A percentile compares a stretch with the other conserved stretches of the same genome.
Conservation (phyloP, 2,797 vertebrate species). For the Melanotaenia boesemani region DNA sequence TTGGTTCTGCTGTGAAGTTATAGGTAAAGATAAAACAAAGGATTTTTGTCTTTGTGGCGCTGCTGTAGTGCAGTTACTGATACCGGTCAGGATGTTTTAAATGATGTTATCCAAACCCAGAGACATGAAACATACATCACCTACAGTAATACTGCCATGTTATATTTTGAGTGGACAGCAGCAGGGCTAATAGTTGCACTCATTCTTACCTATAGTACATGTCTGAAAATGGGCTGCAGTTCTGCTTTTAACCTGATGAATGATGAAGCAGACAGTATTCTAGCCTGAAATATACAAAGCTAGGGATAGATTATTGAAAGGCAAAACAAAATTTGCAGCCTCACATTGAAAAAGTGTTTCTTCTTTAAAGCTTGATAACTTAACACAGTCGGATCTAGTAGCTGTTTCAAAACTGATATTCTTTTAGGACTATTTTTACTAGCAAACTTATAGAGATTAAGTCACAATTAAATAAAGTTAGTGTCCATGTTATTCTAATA, state of each 20-base stretch:
- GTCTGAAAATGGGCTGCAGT: background rate
- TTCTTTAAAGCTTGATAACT: background rate
- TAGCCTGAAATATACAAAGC: background rate
- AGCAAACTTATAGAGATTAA: background rate
- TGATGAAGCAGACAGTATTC: background rate
- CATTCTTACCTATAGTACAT: background rate
- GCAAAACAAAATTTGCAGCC: background rate
- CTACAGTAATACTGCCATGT: background rate
- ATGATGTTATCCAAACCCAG: background rate
- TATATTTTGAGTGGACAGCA: background rate
- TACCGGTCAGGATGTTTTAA: background rate
- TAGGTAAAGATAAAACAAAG: too few species aligned
- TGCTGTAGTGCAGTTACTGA: background rate
- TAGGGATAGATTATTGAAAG: background rate
- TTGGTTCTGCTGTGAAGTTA: background rate
- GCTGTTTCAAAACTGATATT: background rate
- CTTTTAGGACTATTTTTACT: background rate
- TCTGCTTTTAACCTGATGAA: background rate
- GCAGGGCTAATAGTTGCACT: background rate
- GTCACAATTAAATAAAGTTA: background rate
- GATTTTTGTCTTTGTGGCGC: background rate
- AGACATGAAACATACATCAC: background rate
- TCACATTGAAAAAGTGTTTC: background rate
- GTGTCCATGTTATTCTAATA: background rate
- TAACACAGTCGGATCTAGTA: background rate